Conservation (phyloP, 2,888 invertebrate genomes). For the Drosophila kokeensis region DNA sequence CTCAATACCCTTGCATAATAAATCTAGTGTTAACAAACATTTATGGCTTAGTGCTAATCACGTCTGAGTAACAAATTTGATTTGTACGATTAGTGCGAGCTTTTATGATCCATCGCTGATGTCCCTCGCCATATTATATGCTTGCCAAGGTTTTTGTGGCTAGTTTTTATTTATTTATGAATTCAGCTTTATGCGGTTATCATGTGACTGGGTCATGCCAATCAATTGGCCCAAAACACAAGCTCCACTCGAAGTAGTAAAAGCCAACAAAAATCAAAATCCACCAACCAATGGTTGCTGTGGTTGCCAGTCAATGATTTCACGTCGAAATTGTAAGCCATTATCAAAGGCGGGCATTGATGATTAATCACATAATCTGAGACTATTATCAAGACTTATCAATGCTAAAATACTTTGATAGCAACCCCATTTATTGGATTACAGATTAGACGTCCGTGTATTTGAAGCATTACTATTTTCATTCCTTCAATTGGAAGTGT, state of each 20-base stretch:
- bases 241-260: neutral
- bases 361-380: neutral
- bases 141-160: slow-evolving; percentile 6
- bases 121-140: neutral
- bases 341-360: neutral
- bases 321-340: neutral
- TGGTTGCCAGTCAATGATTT: slow-evolving; percentile 22
- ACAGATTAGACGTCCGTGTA: slow-evolving; percentile 10
- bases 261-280: neutral
- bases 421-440: slow-evolving; percentile 13
- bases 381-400: neutral
- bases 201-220: slow-evolving; percentile 18
- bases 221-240: slow-evolving; percentile 1
- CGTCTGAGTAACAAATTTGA: slow-evolving; percentile 34
- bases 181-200: slow-evolving; percentile 37
- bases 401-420: slow-evolving; percentile 1
- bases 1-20: slow-evolving; percentile 19
- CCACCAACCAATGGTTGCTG: slow-evolving; percentile 13
- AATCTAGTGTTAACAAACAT: slow-evolving; percentile 31
- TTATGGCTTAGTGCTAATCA: slow-evolving; percentile 38
- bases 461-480: neutral
- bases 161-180: slow-evolving; percentile 43
- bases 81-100: slow-evolving; percentile 34
- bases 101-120: slow-evolving; percentile 28
- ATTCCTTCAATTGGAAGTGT: neutral